Conservation (phyloP, 2,888 invertebrate genomes). For the Andrena bucephala region DNA sequence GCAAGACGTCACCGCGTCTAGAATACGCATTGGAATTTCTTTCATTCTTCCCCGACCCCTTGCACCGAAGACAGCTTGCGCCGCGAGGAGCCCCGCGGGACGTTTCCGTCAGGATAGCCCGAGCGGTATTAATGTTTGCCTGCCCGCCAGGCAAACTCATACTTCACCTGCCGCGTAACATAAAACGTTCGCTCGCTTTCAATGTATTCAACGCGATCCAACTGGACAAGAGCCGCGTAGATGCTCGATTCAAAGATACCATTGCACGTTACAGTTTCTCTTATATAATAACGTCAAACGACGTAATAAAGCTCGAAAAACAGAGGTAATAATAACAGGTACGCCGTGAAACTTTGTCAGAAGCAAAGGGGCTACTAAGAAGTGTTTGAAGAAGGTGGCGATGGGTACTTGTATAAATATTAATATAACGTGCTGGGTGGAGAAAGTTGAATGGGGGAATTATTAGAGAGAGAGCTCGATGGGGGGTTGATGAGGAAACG, state of each 20-base stretch:
- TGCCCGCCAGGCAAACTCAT: not conserved
- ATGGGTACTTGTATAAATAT: slow-evolving; percentile 6
- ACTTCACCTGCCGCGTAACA: not conserved
- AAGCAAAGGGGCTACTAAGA: not conserved
- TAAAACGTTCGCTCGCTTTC: not conserved
- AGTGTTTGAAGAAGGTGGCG: not conserved
- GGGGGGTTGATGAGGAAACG: not conserved
- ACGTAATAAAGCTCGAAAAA: not conserved
- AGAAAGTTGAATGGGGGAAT: slow-evolving; percentile 1
- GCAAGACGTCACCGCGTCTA: not conserved
- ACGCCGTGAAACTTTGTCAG: not conserved
- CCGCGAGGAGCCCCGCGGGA: slow-evolving; percentile 3
- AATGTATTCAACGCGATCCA: too few species aligned
- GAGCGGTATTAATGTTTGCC: slow-evolving; percentile 15
- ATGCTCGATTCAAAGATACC: too few species aligned
- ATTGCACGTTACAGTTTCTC: too few species aligned
- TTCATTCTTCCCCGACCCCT: not conserved
- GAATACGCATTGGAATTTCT: slow-evolving; percentile 3
- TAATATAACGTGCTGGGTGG: not conserved
- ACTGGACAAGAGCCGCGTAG: too few species aligned
- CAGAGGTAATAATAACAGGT: not conserved
- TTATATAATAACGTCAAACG: too few species aligned
- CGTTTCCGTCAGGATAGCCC: not conserved
- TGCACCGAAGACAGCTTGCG: slow-evolving; percentile 1
- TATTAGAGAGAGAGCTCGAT: not conserved